Evolutionary conservation across 2,113 vertebrate genomes (phyloP), one percentile per base, ranked within the genome.

Genomic region (Rhynchopsitta pachyrhyncha): DNA sequence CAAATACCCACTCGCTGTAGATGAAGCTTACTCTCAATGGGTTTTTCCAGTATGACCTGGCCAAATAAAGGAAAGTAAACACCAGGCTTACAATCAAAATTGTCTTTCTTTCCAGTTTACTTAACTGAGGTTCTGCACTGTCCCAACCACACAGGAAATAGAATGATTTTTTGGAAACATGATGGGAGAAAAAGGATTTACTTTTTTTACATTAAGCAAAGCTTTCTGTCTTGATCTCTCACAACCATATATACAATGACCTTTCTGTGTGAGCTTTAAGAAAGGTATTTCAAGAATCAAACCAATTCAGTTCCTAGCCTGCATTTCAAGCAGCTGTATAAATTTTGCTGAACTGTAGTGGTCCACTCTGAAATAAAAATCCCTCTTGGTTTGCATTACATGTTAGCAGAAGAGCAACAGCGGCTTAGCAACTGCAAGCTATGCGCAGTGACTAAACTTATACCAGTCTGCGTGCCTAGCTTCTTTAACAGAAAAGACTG

Each of bases 1-100:
- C 41, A 97, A 94, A 97, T 82, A 81, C 62, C 27, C 50, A 57
- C 86, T 81, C 44, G 49, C 50, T 78, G 33, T 39, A 96, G 63
- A n/a, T 95, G 80, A 87, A 77, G 71, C 52, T 91, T 49, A 75
- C 79, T 91, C 53, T 94, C 67, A 85, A 49, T 46, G 93, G 64
- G 27, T 68, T 94, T 94, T 94, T 84, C 33, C 64, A 90, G 44
- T 63, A 73, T 64, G 33, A 44, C 62, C 47, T 77, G 46, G 82
- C 93, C 88, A 95, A 96, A 96, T 81, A 94, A 77, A 87, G 39
- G 57, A 80, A 69, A 84, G 16, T 12, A 52, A 89, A 79, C 77
- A 83, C 29, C 22, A 69, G 13, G 53, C 47, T 80, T 60, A 47
- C 31, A 91, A 60, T 49, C 33, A 62, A 63, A 92, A 59, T 9